A percentile compares a stretch with the other conserved stretches of the same genome.
Evolutionary conservation across 2,797 vertebrate species (phyloP).

Genomic region (Sebastes vulpes): DNA sequence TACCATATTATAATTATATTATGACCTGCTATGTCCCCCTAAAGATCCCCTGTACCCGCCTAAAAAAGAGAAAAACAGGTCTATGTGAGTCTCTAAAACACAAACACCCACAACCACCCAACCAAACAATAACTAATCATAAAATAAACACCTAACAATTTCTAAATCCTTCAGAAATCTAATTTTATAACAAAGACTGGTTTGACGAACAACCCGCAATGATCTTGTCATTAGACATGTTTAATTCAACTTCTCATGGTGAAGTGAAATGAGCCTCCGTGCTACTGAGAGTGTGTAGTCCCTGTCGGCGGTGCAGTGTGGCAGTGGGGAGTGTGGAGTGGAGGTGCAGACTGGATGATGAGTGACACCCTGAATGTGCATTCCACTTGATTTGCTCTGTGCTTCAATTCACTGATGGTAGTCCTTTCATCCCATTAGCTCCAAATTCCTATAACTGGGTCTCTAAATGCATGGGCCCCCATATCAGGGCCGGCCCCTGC

Average conservation of each 20-base stretch:
- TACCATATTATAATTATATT: too few relatives aligned
- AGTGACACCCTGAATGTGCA: slow-evolving; percentile 72
- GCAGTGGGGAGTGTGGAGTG: slow-evolving; percentile 19
- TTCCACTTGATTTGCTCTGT: slow-evolving; percentile 77
- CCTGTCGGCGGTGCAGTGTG: neutral
- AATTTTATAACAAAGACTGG: neutral
- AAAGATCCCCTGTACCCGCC: too few relatives aligned
- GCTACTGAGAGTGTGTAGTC: neutral
- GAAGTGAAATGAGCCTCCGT: slow-evolving; percentile 11
- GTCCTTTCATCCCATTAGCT: slow-evolving; percentile 83
- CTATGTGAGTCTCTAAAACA: too few relatives aligned
- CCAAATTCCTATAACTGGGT: slow-evolving; percentile 82
- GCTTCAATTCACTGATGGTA: slow-evolving; percentile 77
- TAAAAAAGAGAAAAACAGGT: too few relatives aligned
- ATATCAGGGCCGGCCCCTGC: slow-evolving; percentile 73
- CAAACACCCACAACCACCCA: too few relatives aligned
- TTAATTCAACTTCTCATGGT: slow-evolving; percentile 5
- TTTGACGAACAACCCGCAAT: neutral
- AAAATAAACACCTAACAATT: too few relatives aligned
- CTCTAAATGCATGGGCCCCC: slow-evolving; percentile 78
- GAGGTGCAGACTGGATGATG: slow-evolving; percentile 37
- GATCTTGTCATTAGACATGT: neutral
- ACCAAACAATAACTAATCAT: too few relatives aligned
- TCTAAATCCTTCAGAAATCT: too few relatives aligned
- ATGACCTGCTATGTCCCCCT: too few relatives aligned